Evolutionary conservation across 1,140 invertebrate species (phyloP).

Genomic region (Gryllus bimaculatus): DNA sequence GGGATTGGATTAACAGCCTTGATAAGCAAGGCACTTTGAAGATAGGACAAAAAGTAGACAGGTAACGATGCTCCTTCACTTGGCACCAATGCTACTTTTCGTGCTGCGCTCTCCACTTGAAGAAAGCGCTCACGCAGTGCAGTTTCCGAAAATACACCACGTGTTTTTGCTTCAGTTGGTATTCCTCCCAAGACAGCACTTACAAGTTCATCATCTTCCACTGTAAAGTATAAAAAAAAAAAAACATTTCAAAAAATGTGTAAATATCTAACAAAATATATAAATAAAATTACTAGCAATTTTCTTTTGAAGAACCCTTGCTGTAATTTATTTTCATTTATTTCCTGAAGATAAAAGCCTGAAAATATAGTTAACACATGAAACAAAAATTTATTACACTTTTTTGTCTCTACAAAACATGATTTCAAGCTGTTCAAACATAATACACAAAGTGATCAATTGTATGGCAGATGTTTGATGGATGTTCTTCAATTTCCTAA

Average conservation of each 20-base stretch:
- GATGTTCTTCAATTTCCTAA: too few relatives aligned
- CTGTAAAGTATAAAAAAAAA: conserved; percentile 35
- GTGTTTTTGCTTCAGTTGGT: conserved; percentile 59
- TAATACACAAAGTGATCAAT: too few relatives aligned
- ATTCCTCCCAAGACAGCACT: conserved; percentile 62
- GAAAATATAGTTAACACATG: too few relatives aligned
- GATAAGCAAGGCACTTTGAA: conserved; percentile 64
- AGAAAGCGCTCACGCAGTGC: conserved; percentile 74
- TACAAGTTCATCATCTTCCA: conserved; percentile 58
- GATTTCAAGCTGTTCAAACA: too few relatives aligned
- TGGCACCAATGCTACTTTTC: conserved; percentile 71
- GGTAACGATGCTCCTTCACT: conserved; percentile 66
- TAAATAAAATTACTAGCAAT: background rate
- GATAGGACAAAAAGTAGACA: conserved; percentile 76
- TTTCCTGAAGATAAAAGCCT: too few relatives aligned
- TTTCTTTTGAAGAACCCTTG: background rate
- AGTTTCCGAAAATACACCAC: conserved; percentile 80
- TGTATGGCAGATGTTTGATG: too few relatives aligned
- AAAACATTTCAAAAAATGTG: background rate
- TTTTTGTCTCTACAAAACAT: too few relatives aligned
- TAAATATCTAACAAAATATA: background rate
- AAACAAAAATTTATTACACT: too few relatives aligned
- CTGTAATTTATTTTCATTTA: too few relatives aligned
- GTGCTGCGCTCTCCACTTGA: conserved; percentile 59
- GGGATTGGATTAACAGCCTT: conserved; percentile 56